Conservation (phyloP, 2,797 vertebrate genomes). For the Antennarius maculatus region DNA sequence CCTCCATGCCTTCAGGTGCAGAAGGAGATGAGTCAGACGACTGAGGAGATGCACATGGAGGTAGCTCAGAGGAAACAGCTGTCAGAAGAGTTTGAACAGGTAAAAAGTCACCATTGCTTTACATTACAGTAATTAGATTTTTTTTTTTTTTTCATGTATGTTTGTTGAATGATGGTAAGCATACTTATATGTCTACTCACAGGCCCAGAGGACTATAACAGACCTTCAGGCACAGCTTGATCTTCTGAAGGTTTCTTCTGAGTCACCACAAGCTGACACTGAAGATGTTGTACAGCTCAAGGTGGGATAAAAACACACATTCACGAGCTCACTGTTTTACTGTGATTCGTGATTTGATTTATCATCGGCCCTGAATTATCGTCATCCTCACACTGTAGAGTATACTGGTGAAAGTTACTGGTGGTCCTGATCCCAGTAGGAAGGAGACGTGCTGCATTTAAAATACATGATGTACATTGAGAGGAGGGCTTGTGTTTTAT, state of each 20-base stretch:
- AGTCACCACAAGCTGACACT: slow-evolving; percentile 65
- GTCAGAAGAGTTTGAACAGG: slow-evolving; percentile 86
- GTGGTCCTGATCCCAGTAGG: neutral
- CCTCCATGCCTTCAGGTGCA: slow-evolving; percentile 76
- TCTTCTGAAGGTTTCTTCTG: slow-evolving; percentile 79
- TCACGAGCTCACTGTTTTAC: neutral
- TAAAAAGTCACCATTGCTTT: slow-evolving; percentile 37
- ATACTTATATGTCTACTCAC: neutral
- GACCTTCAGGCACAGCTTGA: slow-evolving; percentile 90
- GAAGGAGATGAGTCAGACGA: slow-evolving; percentile 80
- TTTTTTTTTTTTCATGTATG: neutral
- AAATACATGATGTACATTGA: neutral
- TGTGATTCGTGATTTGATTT: neutral
- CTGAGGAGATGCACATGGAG: slow-evolving; percentile 80
- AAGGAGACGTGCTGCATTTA: neutral
- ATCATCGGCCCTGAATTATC: neutral
- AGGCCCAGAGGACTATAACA: slow-evolving; percentile 84
- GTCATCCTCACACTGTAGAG: neutral
- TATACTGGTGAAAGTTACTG: neutral
- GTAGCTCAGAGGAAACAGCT: slow-evolving; percentile 82
- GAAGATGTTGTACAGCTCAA: slow-evolving; percentile 86
- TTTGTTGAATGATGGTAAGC: neutral
- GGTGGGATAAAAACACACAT: slow-evolving; percentile 71
- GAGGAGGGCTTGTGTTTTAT: neutral
- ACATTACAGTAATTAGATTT: neutral